phyloP scores from a whole-genome alignment of 2,113 vertebrate species.

The Hemichromis elongatus region DNA sequence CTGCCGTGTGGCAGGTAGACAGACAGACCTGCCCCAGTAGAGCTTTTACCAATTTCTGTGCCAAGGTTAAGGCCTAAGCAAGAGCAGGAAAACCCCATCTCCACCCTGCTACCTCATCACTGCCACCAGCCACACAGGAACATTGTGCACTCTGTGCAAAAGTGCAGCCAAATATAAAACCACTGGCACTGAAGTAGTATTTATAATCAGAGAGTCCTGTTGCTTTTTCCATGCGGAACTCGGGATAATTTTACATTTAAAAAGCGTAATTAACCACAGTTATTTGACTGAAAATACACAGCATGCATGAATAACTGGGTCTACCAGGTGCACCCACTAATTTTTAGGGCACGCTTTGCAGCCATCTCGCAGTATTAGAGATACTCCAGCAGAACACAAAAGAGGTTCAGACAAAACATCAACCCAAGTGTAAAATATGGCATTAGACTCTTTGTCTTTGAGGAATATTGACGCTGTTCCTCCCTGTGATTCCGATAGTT shows the following conservation, averaged over 20 bases:
- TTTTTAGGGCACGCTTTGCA: constrained; percentile 25
- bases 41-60: constrained; percentile 7
- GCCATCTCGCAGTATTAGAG: constrained; percentile 16
- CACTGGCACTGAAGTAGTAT: constrained; percentile 45
- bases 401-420: constrained; percentile 54
- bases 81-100: constrained; percentile 65
- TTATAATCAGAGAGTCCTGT: constrained; percentile 44
- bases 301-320: constrained; percentile 38
- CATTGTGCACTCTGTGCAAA: constrained; percentile 49
- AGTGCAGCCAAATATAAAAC: constrained; percentile 55
- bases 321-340: constrained; percentile 56
- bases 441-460: constrained; percentile 65
- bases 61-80: constrained; percentile 43
- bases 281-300: constrained; percentile 51
- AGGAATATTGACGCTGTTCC: constrained; percentile 41
- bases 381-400: constrained; percentile 53
- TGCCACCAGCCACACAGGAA: constrained; percentile 53
- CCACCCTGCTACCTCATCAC: constrained; percentile 63
- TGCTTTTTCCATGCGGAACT: constrained; percentile 52
- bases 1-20: constrained; percentile 49
- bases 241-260: constrained; percentile 36
- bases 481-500: constrained; percentile 37
- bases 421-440: constrained; percentile 68
- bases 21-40: constrained; percentile 39
- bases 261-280: constrained; percentile 49